These are phyloP conservation scores for Catharus minimus DNA, from an alignment of 2,113 vertebrate genomes.

Conservation along the genomic window DNA sequence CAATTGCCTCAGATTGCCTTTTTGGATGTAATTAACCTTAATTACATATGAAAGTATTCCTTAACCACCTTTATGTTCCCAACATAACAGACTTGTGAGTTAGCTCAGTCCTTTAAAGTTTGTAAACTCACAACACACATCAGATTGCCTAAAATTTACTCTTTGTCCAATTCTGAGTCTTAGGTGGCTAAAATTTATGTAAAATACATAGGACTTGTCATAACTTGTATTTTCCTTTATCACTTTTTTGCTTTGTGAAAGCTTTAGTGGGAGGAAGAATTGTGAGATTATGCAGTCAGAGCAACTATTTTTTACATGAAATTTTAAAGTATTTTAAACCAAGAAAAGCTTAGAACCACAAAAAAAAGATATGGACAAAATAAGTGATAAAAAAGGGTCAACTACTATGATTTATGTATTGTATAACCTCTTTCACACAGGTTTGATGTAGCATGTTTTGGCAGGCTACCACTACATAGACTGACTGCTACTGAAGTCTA, in stretches of 20 bases:
- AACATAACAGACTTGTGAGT: neutral
- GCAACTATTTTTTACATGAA: neutral
- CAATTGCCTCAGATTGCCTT: neutral
- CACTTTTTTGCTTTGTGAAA: accelerated
- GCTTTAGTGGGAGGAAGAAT: neutral
- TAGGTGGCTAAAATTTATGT: neutral
- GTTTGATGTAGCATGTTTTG: neutral
- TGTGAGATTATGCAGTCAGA: neutral
- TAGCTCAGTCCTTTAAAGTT: neutral
- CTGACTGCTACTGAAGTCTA: neutral
- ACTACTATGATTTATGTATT: neutral
- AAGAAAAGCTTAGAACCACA: neutral
- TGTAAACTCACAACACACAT: neutral
- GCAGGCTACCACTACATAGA: neutral
- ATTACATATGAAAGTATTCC: neutral
- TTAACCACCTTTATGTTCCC: neutral
- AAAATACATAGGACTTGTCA: neutral
- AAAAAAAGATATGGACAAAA: neutral
- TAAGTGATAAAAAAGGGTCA: neutral
- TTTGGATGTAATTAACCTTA: neutral
- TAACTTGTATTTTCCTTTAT: neutral
- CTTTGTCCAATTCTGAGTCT: neutral
- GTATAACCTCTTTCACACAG: neutral
- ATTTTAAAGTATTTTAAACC: neutral
- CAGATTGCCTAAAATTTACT: neutral